Conservation (phyloP, 2,888 invertebrate genomes). For the Leucophora obtusa region DNA sequence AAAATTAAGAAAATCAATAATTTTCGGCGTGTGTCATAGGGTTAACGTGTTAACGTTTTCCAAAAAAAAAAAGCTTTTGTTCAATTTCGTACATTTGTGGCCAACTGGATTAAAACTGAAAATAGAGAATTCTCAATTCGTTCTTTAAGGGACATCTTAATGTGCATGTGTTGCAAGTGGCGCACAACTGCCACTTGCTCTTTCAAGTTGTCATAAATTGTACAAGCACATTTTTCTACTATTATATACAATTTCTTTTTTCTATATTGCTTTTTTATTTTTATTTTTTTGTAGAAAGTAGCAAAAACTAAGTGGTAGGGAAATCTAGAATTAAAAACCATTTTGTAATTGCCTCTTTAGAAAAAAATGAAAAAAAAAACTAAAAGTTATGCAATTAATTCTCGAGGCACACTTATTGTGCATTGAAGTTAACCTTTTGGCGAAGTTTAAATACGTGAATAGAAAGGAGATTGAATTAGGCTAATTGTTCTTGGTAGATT, state of each 20-base stretch:
- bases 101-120: too few species aligned
- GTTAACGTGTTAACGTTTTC: too few species aligned
- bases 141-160: too few species aligned
- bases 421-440: conserved; percentile 54
- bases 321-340: conserved; percentile 62
- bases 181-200: conserved; percentile 60
- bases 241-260: conserved; percentile 32
- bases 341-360: conserved; percentile 59
- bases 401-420: conserved; percentile 28
- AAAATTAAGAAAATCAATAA: too few species aligned
- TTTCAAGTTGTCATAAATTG: conserved; percentile 64
- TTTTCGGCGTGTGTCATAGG: too few species aligned
- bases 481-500: conserved; percentile 53
- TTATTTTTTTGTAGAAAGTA: conserved; percentile 40
- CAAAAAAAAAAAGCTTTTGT: too few species aligned
- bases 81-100: too few species aligned
- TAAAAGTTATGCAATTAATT: conserved; percentile 56
- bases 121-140: too few species aligned
- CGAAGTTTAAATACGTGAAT: conserved; percentile 53
- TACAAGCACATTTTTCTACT: conserved; percentile 45
- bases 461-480: conserved; percentile 36
- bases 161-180: conserved; percentile 59
- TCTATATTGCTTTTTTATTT: conserved; percentile 19
- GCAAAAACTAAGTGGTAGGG: conserved; percentile 58
- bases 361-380: conserved; percentile 24